phyloP scores from a whole-genome alignment of 2,888 invertebrate genomes.

The Aspidapion aeneum region DNA sequence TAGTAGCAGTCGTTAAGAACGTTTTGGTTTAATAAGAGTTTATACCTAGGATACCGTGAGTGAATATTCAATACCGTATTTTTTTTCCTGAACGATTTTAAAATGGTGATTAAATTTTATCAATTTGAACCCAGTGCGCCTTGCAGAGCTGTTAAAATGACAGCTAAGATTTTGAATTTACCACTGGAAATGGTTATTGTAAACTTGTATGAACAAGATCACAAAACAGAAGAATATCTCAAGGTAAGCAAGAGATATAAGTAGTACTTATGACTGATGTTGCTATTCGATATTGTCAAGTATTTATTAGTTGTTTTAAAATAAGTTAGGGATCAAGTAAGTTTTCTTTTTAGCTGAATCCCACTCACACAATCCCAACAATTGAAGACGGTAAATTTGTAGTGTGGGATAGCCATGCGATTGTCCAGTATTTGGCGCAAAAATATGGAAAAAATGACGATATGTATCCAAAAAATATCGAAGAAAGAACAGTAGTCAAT shows the following conservation, averaged over 20 bases:
- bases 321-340: too few species aligned
- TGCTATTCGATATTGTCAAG: too few species aligned
- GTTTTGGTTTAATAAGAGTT: too few species aligned
- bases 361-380: slow-evolving; percentile 56
- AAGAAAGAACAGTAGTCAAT: slow-evolving; percentile 50
- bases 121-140: slow-evolving; percentile 43
- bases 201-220: slow-evolving; percentile 44
- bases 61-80: too few species aligned
- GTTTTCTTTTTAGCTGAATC: slow-evolving; percentile 55
- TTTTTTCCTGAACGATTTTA: too few species aligned
- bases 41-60: too few species aligned
- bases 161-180: slow-evolving; percentile 44
- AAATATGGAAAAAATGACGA: slow-evolving; percentile 51
- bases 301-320: too few species aligned
- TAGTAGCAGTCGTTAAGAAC: too few species aligned
- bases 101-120: slow-evolving; percentile 21
- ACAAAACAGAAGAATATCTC: slow-evolving; percentile 43
- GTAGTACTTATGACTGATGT: background rate
- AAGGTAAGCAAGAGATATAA: slow-evolving; percentile 46
- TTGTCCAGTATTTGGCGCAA: slow-evolving; percentile 50
- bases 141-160: slow-evolving; percentile 49
- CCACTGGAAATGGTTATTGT: slow-evolving; percentile 43
- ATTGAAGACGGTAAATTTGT: slow-evolving; percentile 54
- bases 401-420: slow-evolving; percentile 52
- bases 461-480: slow-evolving; percentile 53